These are phyloP conservation scores for Gymnocheta viridis DNA, from an alignment of 2,888 invertebrate species.

Conservation along the genomic window DNA sequence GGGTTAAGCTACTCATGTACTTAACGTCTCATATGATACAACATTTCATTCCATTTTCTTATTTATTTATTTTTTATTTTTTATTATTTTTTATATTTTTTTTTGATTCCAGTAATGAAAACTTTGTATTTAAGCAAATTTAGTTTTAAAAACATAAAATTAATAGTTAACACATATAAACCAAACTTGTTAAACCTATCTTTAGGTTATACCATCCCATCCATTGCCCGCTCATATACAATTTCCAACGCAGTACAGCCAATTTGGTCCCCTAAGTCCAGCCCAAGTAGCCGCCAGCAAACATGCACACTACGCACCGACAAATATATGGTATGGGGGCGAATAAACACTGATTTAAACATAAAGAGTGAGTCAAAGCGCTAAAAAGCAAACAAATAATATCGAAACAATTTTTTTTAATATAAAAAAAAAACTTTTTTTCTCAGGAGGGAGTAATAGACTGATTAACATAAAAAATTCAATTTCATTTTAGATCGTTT, in stretches of 20 bases:
- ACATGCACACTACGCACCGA: conserved; percentile 82
- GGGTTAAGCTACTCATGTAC: too few relatives aligned
- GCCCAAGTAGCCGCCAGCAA: conserved; percentile 82
- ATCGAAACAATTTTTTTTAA: background rate
- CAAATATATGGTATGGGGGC: conserved; percentile 83
- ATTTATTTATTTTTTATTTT: too few relatives aligned
- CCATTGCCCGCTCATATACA: conserved; percentile 92
- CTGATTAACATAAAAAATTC: background rate
- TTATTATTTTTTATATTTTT: too few relatives aligned
- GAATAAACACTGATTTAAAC: conserved; percentile 78
- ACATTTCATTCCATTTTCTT: too few relatives aligned
- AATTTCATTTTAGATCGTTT: conserved; percentile 75
- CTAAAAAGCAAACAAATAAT: conserved; percentile 28
- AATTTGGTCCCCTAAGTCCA: conserved; percentile 82
- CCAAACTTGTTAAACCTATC: conserved; percentile 25
- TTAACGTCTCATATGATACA: too few relatives aligned
- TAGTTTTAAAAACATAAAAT: too few relatives aligned
- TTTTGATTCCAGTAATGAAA: too few relatives aligned
- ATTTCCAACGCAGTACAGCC: conserved; percentile 86
- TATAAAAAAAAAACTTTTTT: background rate
- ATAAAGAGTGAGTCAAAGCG: conserved; percentile 78
- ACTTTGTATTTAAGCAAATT: too few relatives aligned
- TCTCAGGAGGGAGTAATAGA: background rate
- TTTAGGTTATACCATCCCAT: conserved; percentile 86
- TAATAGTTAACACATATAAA: conserved; percentile 21